Base-by-base conservation (phyloP, 2,113 vertebrate species). In the Neolamprologus toae region DNA sequence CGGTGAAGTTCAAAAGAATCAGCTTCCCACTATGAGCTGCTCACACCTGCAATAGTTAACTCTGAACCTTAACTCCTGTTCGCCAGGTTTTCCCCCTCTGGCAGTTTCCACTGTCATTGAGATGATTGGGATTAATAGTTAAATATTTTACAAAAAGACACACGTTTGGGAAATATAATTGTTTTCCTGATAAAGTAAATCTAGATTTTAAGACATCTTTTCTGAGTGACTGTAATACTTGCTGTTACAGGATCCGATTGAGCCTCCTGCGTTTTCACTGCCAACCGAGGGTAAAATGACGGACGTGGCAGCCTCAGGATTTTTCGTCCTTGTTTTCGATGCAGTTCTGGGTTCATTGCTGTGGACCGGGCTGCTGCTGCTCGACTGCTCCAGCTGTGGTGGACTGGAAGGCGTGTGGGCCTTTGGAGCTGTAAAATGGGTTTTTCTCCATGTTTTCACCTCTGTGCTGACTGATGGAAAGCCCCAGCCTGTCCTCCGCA, bases 371-470 rank as follows among this genome's bases (percentile, higher is more conserved):
- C 61, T 94, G 47, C 37, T 93, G 51, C 57, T 89, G 85, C 83
- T 88, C 11, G 3, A 81, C 33, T 76, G 53, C 59, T 82, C 90
- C 55, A 9, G 57, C 13, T 79, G 37, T 7, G 73, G 88, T 2
- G 90, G 93, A 6, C 90, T 96, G 84, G 8, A n/a, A 2, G 89
- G 68, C 3, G 55, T 94, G 13, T 97, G 96, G 96, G 84, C 40
- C 33, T 92, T 95, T 12, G 94, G 87, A 5, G 80, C 42, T 2
- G 37, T 92, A 3, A 94, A 95, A 35, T 96, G 91, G 91, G 16
- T 21, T 19, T 1, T 76, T 1, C 95, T 97, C 31, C 31, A 91
- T 31, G 5, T 19, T 11, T 54, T 94, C 9, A 73, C 90, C 37
- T 82, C 78, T 1, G 1, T 1, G 0, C 21, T 92, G 55, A 21